A percentile compares a stretch with the other conserved stretches of the same genome.
Evolutionary conservation across 2,888 invertebrate species (phyloP).

Genomic region (Oxyteleia sp.): DNA sequence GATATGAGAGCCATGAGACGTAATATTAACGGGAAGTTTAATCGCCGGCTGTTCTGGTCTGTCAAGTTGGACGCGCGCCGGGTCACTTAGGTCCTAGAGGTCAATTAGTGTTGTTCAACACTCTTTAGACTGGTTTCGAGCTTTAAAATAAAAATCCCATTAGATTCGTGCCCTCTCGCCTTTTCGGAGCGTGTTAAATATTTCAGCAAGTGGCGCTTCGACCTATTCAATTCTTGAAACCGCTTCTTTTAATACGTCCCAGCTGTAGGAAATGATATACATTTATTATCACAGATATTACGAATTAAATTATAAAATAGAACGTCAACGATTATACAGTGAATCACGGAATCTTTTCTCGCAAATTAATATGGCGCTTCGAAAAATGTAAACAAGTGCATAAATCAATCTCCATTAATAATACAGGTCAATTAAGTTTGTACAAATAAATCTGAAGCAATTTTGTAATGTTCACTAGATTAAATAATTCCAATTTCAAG

Average conservation of each 20-base stretch:
- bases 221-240: slow-evolving; percentile 59
- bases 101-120: slow-evolving; percentile 87
- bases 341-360: too few relatives aligned
- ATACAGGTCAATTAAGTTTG: not conserved
- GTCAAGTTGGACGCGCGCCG: slow-evolving; percentile 85
- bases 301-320: too few relatives aligned
- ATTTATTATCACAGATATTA: slow-evolving; percentile 27
- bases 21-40: slow-evolving; percentile 87
- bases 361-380: too few relatives aligned
- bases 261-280: slow-evolving; percentile 26
- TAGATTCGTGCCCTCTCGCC: slow-evolving; percentile 68
- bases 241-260: slow-evolving; percentile 45
- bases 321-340: too few relatives aligned
- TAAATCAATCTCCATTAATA: slow-evolving; percentile 4
- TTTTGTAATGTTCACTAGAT: too few relatives aligned
- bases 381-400: not conserved
- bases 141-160: slow-evolving; percentile 80
- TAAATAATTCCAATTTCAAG: too few relatives aligned
- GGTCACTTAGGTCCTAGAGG: slow-evolving; percentile 86
- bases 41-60: slow-evolving; percentile 84
- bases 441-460: not conserved
- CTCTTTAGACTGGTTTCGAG: slow-evolving; percentile 80
- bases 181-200: slow-evolving; percentile 61
- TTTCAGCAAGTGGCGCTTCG: slow-evolving; percentile 73
- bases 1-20: slow-evolving; percentile 76